Evolutionary conservation across 2,113 vertebrate genomes (phyloP).

Genomic region (Apeltes quadracus): DNA sequence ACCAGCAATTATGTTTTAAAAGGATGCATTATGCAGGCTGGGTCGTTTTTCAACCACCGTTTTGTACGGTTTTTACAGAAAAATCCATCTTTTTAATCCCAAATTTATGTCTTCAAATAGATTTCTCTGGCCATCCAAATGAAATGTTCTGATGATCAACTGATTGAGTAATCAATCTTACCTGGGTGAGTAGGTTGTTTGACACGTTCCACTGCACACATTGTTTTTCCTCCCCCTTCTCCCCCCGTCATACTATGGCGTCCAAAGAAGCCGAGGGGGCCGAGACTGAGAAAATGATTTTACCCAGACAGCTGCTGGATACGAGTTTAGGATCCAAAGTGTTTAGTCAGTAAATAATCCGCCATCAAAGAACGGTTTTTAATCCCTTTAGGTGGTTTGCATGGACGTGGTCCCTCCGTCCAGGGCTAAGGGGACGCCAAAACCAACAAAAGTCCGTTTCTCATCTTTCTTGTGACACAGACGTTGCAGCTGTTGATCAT

Average conservation of each 20-base stretch:
- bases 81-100: background rate
- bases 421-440: background rate
- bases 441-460: background rate
- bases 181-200: background rate
- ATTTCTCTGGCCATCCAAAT: background rate
- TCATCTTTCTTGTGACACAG: background rate
- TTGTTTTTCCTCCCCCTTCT: background rate
- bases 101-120: background rate
- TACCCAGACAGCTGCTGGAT: conserved; percentile 13
- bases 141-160: background rate
- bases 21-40: background rate
- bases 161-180: background rate
- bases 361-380: background rate
- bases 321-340: conserved; percentile 5
- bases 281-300: background rate
- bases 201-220: background rate
- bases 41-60: background rate
- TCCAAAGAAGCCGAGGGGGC: background rate
- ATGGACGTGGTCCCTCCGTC: background rate
- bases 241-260: background rate
- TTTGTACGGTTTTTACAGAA: conserved; percentile 1
- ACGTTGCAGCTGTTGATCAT: background rate
- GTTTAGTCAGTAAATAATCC: conserved; percentile 10
- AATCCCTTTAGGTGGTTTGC: conserved; percentile 20
- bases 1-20: conserved; percentile 5